Percentiles rank a stretch among this genome's conserved stretches.
Conservation (phyloP, 35 echinoderm and acorn worm species). For the Lytechinus variegatus region DNA sequence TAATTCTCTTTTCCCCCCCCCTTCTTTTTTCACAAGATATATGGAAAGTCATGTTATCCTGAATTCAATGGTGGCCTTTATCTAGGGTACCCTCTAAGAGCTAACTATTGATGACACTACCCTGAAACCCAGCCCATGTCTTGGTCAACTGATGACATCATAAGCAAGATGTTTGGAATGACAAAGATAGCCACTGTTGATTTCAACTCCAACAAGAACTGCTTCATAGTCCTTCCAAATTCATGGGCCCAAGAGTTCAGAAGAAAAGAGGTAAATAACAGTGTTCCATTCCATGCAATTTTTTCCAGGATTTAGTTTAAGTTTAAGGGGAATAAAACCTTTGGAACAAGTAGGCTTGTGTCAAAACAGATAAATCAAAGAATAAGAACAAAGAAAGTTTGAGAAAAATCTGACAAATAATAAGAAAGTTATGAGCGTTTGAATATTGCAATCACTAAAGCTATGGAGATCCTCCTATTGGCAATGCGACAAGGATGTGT, state of each 20-base stretch:
- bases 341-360: too few relatives aligned
- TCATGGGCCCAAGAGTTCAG: slow-evolving; percentile 82
- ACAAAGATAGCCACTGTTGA: slow-evolving; percentile 77
- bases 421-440: too few relatives aligned
- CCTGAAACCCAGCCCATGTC: not conserved
- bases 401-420: too few relatives aligned
- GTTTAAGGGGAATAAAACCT: too few relatives aligned
- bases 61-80: not conserved
- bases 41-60: not conserved
- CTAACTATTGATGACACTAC: not conserved
- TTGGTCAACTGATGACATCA: not conserved
- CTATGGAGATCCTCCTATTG: too few relatives aligned
- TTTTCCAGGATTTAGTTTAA: too few relatives aligned
- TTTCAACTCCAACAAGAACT: slow-evolving; percentile 83
- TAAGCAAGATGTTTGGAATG: slow-evolving; percentile 40
- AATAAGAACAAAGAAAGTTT: too few relatives aligned
- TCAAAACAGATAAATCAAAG: too few relatives aligned
- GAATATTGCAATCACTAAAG: too few relatives aligned
- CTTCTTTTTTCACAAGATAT: not conserved
- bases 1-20: too few relatives aligned
- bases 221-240: slow-evolving; percentile 78
- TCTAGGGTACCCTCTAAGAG: not conserved
- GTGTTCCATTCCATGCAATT: too few relatives aligned
- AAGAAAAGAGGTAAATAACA: slow-evolving; percentile 56
- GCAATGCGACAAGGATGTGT: too few relatives aligned